Evolutionary conservation across 2,113 vertebrate genomes (phyloP), one percentile per base, ranked within the genome.

Genomic region (Ranitomeya imitator): DNA sequence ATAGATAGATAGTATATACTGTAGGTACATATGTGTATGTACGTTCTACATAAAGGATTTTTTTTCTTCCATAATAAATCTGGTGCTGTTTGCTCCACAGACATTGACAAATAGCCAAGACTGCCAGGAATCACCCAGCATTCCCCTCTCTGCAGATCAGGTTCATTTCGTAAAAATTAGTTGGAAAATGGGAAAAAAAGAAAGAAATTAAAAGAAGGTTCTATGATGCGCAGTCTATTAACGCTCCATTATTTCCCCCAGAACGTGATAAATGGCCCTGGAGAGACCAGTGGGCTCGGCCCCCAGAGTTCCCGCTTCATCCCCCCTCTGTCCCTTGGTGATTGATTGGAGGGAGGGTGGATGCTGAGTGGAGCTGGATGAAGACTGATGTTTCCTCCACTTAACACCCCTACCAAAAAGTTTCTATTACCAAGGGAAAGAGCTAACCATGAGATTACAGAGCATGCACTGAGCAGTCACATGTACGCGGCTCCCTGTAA

Each of bases 131-230:
- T 83, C 80, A 63, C 31, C 80, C 71, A 60, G 67, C 71, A 88
- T 88, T 88, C 87, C 71, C 59, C 55, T 83, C 80, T 63, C 69
- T 61, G 59, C 73, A 63, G 87, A 88, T 88, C 87, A 88, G 87
- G 87, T 88, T 88, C 80, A 88, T 88, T 88, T 88, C 87, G 81
- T 83, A 88, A 88, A 88, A 88, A 88, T 88, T 88, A 83, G 80
- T 88, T 88, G 87, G 87, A 73, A 88, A 88, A 88, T 84, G 81
- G 87, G 85, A 78, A 83, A 88, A 86, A 84, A 83, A 77, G 80
- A 83, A 74, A 83, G 80, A 88, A 88, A 88, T 88, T 88, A 88
- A 88, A 88, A 88, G 87, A 88, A 88, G 87, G 87, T 88, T 88
- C 87, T 83, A 61, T 88, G 87, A 88, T 88, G 87, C 80, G 73